A percentile compares a stretch with the other conserved stretches of the same genome.
These are phyloP conservation scores for Zeugodacus cucurbitae DNA, from an alignment of 1,140 invertebrate species.

Conservation along the genomic window DNA sequence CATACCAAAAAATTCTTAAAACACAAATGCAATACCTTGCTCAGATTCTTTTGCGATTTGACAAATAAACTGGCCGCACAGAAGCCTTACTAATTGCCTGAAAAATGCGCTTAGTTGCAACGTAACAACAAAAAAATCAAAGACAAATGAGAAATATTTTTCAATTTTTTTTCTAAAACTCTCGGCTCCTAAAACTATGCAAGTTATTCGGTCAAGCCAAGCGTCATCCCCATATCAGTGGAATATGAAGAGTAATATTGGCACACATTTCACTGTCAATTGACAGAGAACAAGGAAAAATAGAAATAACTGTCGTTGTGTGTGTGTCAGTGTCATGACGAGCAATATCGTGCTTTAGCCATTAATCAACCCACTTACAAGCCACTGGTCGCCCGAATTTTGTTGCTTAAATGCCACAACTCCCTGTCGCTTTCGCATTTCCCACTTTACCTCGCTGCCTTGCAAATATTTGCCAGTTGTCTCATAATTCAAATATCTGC, in stretches of 20 bases:
- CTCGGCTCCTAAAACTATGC: neutral
- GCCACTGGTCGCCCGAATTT: conserved; percentile 3
- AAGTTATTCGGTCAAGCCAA: neutral
- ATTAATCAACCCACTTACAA: conserved; percentile 37
- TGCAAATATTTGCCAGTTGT: conserved; percentile 28
- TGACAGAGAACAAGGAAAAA: neutral
- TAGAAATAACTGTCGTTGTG: too few relatives aligned
- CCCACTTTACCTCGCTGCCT: neutral
- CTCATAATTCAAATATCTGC: conserved; percentile 39
- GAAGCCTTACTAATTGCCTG: conserved; percentile 16
- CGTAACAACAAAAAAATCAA: neutral
- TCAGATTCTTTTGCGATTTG: neutral
- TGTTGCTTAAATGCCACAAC: neutral
- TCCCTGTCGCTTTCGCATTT: neutral
- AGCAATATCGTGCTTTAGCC: conserved; percentile 3
- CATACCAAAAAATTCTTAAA: neutral
- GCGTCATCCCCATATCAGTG: too few relatives aligned
- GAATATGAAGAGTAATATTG: conserved; percentile 20
- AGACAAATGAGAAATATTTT: too few relatives aligned
- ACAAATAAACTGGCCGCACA: neutral
- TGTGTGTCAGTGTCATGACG: neutral
- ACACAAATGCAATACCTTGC: neutral
- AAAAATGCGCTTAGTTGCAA: neutral
- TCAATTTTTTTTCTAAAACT: too few relatives aligned
- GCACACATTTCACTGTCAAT: conserved; percentile 11